Base-by-base conservation (phyloP, 2,797 vertebrate species). In the Eulemur rubriventer region DNA sequence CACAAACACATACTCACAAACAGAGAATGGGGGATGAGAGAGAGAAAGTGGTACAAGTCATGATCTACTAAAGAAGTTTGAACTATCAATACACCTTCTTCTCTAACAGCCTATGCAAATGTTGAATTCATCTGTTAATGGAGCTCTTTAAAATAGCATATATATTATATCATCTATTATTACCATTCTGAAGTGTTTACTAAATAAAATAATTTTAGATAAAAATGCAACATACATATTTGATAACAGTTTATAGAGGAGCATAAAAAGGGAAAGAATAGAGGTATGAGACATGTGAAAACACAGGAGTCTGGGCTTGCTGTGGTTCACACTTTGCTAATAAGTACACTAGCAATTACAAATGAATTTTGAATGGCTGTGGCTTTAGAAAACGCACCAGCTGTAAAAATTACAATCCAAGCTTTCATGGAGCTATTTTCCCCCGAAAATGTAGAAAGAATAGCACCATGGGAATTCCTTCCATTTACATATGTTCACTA, bases 371-470 rank as follows among this genome's bases (percentile, higher is more conserved):
- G 18, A 83, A 67, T 81, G 59, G 30, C 24, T 81, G 28, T 76
- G 26, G 20, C 18, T 20, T 89, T 92, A 69, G 48, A 94, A 96
- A 96, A 87, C 30, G 59, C 55, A 88, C 75, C 38, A 95, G 59
- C 35, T 96, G 26, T 87, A 97, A 96, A 93, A 94, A 95, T 83
- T 94, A 73, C 6, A 78, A 79, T 65, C 26, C 30, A 91, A 84
- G 41, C 33, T 96, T 96, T 86, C 61, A 38, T 65, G 41, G 24
- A 96, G 17, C 41, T 94, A 57, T 93, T 91, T 97, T 50, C 33
- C 61, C 26, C 72, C 2, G n/a, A 59, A 97, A 86, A 20, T 93
- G 48, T n/a, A 95, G 41, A 94, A 95, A 78, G 1, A 14, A 70
- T 52, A 38, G 13, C 33, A 46, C 48, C 30, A 33, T 80, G 24